Evolutionary conservation across 2,888 invertebrate genomes (phyloP).

Genomic region (Terebella lapidaria): DNA sequence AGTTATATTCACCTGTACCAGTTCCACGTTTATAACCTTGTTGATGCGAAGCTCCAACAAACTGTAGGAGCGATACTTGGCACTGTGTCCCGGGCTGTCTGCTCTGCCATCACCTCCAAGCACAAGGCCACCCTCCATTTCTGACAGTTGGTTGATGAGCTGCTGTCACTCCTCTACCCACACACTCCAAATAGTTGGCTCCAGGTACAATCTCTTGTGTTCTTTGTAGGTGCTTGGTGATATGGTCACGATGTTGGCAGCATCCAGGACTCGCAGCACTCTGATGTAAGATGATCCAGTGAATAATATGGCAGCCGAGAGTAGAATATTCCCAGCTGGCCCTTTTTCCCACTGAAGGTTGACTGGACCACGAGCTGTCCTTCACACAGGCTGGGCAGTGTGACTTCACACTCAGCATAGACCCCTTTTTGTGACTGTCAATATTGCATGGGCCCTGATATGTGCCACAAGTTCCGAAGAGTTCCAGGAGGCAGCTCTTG

Average conservation of each 20-base stretch:
- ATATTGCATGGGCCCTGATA: too few species aligned
- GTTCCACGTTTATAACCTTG: not conserved
- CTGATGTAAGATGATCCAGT: not conserved
- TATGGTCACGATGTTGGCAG: not conserved
- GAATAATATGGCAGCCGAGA: not conserved
- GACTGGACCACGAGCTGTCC: too few species aligned
- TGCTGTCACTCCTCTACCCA: not conserved
- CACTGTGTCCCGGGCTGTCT: not conserved
- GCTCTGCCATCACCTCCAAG: not conserved
- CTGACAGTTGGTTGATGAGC: too few species aligned
- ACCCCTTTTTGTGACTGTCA: too few species aligned
- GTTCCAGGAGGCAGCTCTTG: too few species aligned
- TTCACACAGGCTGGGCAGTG: too few species aligned
- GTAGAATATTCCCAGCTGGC: not conserved
- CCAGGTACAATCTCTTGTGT: not conserved
- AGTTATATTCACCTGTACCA: not conserved
- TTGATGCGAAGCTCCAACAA: not conserved
- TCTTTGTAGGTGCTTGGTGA: not conserved
- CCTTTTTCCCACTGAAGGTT: too few species aligned
- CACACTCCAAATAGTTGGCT: not conserved
- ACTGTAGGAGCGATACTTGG: not conserved
- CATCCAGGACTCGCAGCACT: not conserved
- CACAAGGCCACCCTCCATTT: too few species aligned
- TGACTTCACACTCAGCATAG: too few species aligned
- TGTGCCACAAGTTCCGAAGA: too few species aligned